These are phyloP conservation scores for Calyptomena viridis DNA, from an alignment of 2,113 vertebrate species.

Conservation along the genomic window DNA sequence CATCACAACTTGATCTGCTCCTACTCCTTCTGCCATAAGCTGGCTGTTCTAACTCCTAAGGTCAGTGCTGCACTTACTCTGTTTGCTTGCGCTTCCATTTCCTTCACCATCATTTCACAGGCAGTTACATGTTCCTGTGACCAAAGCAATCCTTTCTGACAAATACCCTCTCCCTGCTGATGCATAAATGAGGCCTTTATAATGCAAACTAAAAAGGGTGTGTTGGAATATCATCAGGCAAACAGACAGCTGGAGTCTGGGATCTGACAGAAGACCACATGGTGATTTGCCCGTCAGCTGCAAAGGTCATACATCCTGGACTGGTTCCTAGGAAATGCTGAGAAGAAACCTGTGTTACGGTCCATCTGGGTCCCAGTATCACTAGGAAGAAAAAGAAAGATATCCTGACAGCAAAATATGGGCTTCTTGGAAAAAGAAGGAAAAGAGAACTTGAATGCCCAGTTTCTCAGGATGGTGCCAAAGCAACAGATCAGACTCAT, in stretches of 20 bases:
- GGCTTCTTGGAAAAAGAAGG: neutral
- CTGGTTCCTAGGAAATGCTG: neutral
- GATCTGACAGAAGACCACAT: slow-evolving; percentile 13
- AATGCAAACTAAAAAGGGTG: neutral
- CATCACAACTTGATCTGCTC: neutral
- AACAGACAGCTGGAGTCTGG: slow-evolving; percentile 5
- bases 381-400: neutral
- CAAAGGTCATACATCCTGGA: neutral
- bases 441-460: neutral
- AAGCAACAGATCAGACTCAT: neutral
- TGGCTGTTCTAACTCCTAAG: neutral
- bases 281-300: neutral
- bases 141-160: neutral
- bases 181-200: neutral
- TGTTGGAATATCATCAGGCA: slow-evolving; percentile 1
- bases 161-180: neutral
- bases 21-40: neutral
- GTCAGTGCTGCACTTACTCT: neutral
- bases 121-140: neutral
- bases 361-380: neutral
- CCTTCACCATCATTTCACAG: neutral
- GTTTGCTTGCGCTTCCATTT: neutral
- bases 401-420: neutral
- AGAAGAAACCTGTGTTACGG: neutral
- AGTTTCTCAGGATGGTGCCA: neutral